Base-by-base conservation (phyloP, 2,797 vertebrate genomes). In the Enteromius thamalakanensis region DNA sequence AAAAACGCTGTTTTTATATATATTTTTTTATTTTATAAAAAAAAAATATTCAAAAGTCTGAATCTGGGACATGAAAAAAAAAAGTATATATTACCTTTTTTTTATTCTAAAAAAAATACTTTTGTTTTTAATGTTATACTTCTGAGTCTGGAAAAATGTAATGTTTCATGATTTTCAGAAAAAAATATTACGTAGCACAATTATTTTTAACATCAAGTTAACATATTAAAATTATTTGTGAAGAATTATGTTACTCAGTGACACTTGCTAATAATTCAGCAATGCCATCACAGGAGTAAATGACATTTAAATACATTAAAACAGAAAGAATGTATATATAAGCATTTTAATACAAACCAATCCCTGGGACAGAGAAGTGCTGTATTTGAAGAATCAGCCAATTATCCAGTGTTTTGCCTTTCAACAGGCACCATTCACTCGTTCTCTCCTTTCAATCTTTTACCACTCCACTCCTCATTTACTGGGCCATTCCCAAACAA, bases 381-480 rank as follows among this genome's bases (percentile, higher is more conserved):
- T 74, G 47, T 74, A 53, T 53, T 60, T 60, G 55, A 82, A 72
- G 34, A 83, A 82, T 64, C 71, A 82, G 80, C 70, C 64, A 85
- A 65, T 77, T 77, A 32, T 76, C 49, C 17, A 6, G 37, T 34
- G 37, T 45, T 82, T 77, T 86, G 37, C 29, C 64, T 82, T 82
- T 81, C 26, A 82, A 80, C 32, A 40, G 72, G 76, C 23, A 76
- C 49, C 64, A 60, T 80, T 81, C 81, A 81, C 45, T 74, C n/a
- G 60, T 19, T 82, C 72, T 40, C 55, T 40, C 45, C 60, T 76
- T 69, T 78, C 60, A 26, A 62, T 53, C 74, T 26, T 70, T 86
- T 60, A 80, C 67, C 77, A 40, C 77, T 75, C 81, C 83, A 70
- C 83, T 81, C 49, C 55, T 79, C 58, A 85, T 79, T 84, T 84